Evolutionary conservation across 2,888 invertebrate genomes (phyloP).

Genomic region (Eupeodes luniger): DNA sequence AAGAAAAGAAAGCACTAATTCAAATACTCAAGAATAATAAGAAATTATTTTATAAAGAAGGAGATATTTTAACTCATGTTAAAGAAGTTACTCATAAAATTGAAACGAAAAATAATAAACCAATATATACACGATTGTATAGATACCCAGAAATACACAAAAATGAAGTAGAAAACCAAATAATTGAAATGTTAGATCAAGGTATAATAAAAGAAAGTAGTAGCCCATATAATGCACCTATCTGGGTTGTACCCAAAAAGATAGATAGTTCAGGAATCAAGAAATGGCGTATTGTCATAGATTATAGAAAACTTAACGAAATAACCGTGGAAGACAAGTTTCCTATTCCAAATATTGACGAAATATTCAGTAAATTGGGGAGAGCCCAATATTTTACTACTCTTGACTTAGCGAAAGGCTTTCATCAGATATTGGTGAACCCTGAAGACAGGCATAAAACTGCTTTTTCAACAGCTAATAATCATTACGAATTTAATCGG

Average conservation of each 20-base stretch:
- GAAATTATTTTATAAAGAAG: neutral
- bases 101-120: slow-evolving; percentile 24
- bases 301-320: neutral
- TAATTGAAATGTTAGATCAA: slow-evolving; percentile 31
- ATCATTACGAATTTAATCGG: slow-evolving; percentile 3
- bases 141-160: slow-evolving; percentile 46
- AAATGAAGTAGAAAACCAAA: slow-evolving; percentile 38
- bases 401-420: slow-evolving; percentile 37
- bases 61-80: slow-evolving; percentile 8
- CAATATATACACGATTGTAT: slow-evolving; percentile 47
- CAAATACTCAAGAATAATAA: slow-evolving; percentile 14
- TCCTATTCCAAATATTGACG: slow-evolving; percentile 63
- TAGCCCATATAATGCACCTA: slow-evolving; percentile 50
- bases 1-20: slow-evolving; percentile 5
- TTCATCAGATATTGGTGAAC: slow-evolving; percentile 13
- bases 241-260: too few relatives aligned
- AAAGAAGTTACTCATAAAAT: slow-evolving; percentile 23
- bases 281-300: too few relatives aligned
- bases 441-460: slow-evolving; percentile 26
- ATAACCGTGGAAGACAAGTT: slow-evolving; percentile 66
- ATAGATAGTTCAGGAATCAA: too few relatives aligned
- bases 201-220: slow-evolving; percentile 54
- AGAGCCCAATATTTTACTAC: slow-evolving; percentile 32
- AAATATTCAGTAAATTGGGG: slow-evolving; percentile 17
- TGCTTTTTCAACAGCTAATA: neutral